phyloP scores from a whole-genome alignment of 2,888 invertebrate species.

The Pheosia gnoma region DNA sequence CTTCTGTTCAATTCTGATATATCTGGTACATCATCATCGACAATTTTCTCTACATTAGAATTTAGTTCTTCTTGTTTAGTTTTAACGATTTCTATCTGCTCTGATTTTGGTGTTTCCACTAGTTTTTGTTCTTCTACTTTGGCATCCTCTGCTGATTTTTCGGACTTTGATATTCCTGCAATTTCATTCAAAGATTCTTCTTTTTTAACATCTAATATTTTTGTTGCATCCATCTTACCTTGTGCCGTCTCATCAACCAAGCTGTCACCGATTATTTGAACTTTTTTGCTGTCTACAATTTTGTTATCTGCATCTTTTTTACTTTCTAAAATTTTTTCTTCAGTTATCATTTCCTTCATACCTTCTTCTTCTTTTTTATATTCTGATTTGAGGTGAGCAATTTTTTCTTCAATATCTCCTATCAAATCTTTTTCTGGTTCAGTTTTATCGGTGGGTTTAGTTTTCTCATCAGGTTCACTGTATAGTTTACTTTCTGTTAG shows the following conservation, averaged over 20 bases:
- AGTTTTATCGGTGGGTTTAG: constrained; percentile 52
- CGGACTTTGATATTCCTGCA: neutral
- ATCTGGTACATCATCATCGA: constrained; percentile 68
- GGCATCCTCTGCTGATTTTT: constrained; percentile 3
- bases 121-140: constrained; percentile 7
- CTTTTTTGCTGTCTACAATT: constrained; percentile 36
- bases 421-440: constrained; percentile 60
- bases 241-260: constrained; percentile 23
- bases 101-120: constrained; percentile 11
- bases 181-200: constrained; percentile 3
- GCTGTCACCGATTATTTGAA: too few relatives aligned
- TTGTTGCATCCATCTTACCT: constrained; percentile 10
- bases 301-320: constrained; percentile 7
- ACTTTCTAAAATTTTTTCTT: constrained; percentile 29
- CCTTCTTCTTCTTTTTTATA: constrained; percentile 57
- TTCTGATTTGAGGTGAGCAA: constrained; percentile 58
- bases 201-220: constrained; percentile 6
- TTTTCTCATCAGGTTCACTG: constrained; percentile 69
- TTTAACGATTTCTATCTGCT: constrained; percentile 9
- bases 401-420: constrained; percentile 60
- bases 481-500: constrained; percentile 73
- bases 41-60: constrained; percentile 26
- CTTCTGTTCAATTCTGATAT: constrained; percentile 78
- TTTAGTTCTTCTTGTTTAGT: constrained; percentile 20
- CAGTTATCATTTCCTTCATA: constrained; percentile 24